Conservation (phyloP, 1,140 invertebrate genomes). For the Gonatopus flavifemur region DNA sequence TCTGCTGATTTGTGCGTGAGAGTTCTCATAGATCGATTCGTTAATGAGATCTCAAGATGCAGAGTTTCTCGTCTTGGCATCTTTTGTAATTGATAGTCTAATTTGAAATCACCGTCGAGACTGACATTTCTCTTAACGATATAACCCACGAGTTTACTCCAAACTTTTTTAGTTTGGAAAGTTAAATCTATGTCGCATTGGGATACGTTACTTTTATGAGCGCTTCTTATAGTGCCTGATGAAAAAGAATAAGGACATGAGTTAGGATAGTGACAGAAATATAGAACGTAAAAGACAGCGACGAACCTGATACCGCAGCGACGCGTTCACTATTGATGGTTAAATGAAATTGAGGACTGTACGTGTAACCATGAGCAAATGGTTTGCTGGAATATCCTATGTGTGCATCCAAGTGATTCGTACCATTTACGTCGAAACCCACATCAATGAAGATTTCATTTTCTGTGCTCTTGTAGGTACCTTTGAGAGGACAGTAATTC, state of each 20-base stretch:
- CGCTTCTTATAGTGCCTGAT: constrained; percentile 54
- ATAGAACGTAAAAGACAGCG: too few species aligned
- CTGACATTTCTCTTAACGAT: constrained; percentile 62
- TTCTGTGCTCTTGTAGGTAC: constrained; percentile 66
- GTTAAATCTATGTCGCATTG: constrained; percentile 70
- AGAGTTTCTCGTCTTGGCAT: constrained; percentile 66
- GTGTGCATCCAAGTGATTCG: constrained; percentile 69
- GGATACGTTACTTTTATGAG: constrained; percentile 68
- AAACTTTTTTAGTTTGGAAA: constrained; percentile 70
- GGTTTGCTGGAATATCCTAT: constrained; percentile 58
- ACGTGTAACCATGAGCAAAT: constrained; percentile 64
- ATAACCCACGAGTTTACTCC: constrained; percentile 69
- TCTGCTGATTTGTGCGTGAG: constrained; percentile 64
- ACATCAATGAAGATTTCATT: constrained; percentile 67
- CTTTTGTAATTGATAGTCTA: constrained; percentile 70
- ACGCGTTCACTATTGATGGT: constrained; percentile 68
- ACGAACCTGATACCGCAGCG: constrained; percentile 65
- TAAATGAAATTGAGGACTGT: constrained; percentile 67
- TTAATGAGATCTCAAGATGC: constrained; percentile 66
- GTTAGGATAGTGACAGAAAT: too few species aligned
- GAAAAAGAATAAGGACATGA: too few species aligned
- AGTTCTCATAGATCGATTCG: constrained; percentile 65
- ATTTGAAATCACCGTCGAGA: constrained; percentile 61
- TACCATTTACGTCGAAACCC: constrained; percentile 68
- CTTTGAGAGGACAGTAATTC: constrained; percentile 39